Evolutionary conservation across 2,888 invertebrate genomes (phyloP), one percentile per base, ranked within the genome.

Genomic region (Alloplasta piceator): DNA sequence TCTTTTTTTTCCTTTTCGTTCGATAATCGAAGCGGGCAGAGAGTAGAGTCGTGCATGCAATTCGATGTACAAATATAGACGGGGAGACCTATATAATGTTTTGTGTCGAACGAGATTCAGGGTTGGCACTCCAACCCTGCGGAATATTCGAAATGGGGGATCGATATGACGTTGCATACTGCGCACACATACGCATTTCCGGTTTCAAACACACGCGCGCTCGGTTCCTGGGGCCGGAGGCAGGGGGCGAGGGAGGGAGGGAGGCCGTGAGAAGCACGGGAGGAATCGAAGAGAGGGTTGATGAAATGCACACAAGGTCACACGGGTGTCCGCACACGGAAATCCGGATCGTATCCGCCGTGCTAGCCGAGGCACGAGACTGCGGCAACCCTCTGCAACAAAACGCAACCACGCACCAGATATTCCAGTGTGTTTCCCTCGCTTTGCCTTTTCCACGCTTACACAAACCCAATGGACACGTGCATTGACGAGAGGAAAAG

Each of bases 311-410:
- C 85, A 86, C 90, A 90, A 90, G 90, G 89, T 91, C 89, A 87
- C 86, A 87, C 87, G 89, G 87, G 87, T 87, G 86, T 87, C 85
- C 87, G 88, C 89, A 87, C 88, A 87, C 89, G 89, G 90, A 90
- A 89, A 89, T 91, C 90, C 90, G 89, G 87, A 88, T 84, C 85
- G 88, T 72, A 82, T 82, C 70, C 80, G 72, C 79, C 26, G 67
- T 82, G 80, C 76, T 50, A 76, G 26, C 77, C 68, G 77, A 83
- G 80, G 78, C 74, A 73, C 66, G 82, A 77, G 63, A 58, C 63
- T 52, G 68, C 70, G 7, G 26, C 26, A 26, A 3, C 26, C 26
- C 26, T 3, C 26, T 26, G 26, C 26, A 26, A 26, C 26, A 26
- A 26, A 26, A 26, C 26, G 26, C 26, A 26, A 26, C 26, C 26